A percentile compares a stretch with the other conserved stretches of the same genome.
Evolutionary conservation across 2,113 vertebrate genomes (phyloP).

Genomic region (Chaetodon auriga): DNA sequence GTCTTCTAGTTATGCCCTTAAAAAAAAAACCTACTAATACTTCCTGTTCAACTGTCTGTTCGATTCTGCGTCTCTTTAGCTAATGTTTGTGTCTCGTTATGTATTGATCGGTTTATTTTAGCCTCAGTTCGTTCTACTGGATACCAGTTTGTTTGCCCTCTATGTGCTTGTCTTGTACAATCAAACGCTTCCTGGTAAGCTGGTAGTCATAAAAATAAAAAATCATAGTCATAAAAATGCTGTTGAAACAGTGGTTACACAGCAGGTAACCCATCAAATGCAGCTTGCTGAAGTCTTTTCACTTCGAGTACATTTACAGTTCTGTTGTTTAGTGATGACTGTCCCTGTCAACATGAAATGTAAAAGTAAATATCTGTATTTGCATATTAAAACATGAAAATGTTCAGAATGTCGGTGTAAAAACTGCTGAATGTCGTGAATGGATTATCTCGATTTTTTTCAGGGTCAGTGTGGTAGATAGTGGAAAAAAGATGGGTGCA

Average conservation of each 20-base stretch:
- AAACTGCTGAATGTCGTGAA: not conserved
- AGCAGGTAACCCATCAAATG: not conserved
- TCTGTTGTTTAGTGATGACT: no score
- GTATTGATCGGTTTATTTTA: not conserved
- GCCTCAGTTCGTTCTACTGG: not conserved
- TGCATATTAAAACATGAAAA: no score
- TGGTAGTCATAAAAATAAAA: no score
- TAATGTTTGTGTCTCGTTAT: no score
- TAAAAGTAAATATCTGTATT: not conserved
- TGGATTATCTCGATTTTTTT: constrained; percentile 15
- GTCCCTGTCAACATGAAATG: not conserved
- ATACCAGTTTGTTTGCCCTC: not conserved
- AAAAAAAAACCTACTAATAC: no score
- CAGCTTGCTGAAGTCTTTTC: no score
- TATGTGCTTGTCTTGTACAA: not conserved
- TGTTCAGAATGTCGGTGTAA: not conserved
- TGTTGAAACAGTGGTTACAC: not conserved
- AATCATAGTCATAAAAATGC: not conserved
- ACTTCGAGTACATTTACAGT: not conserved
- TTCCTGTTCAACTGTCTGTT: no score
- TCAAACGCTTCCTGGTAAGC: no score
- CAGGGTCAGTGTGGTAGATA: not conserved
- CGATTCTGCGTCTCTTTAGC: no score
- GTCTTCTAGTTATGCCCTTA: no score
- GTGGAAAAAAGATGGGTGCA: not conserved